Conservation (phyloP, 35 echinoderm and acorn worm genomes). For the Eucidaris tribuloides region DNA sequence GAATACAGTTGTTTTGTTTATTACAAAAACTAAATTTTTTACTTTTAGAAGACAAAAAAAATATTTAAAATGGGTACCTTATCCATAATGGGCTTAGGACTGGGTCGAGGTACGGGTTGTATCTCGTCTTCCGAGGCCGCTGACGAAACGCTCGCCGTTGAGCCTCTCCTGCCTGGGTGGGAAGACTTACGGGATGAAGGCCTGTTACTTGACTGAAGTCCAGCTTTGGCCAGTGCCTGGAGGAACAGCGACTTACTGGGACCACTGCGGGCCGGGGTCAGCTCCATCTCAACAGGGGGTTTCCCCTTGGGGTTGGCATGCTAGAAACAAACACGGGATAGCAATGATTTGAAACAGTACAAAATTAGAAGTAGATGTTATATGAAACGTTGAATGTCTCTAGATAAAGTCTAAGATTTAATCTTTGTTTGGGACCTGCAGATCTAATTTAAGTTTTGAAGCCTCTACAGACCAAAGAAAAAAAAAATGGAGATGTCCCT, state of each 20-base stretch:
- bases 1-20: too few species aligned
- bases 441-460: too few species aligned
- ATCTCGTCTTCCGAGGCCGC: slow-evolving; percentile 16
- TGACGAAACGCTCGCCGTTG: neutral
- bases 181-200: neutral
- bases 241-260: slow-evolving; percentile 70
- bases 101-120: slow-evolving; percentile 60
- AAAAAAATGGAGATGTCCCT: too few species aligned
- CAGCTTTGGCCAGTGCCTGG: slow-evolving; percentile 33
- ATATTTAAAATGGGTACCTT: slow-evolving; percentile 63
- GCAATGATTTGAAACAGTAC: neutral
- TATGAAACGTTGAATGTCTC: too few species aligned
- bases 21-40: too few species aligned
- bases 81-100: slow-evolving; percentile 63
- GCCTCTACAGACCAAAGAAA: too few species aligned
- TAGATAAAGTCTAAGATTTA: too few species aligned
- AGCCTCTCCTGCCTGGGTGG: neutral
- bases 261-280: slow-evolving; percentile 79
- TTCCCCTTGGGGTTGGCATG: slow-evolving; percentile 33
- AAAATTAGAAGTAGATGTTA: too few species aligned
- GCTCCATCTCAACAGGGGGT: slow-evolving; percentile 71
- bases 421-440: too few species aligned
- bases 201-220: neutral
- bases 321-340: slow-evolving; percentile 9
- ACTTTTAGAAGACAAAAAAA: too few species aligned